Percentiles rank a stretch among this genome's conserved stretches.
These are phyloP conservation scores for Thryonomys swinderianus DNA, from an alignment of 2,113 vertebrate genomes.

Conservation along the genomic window DNA sequence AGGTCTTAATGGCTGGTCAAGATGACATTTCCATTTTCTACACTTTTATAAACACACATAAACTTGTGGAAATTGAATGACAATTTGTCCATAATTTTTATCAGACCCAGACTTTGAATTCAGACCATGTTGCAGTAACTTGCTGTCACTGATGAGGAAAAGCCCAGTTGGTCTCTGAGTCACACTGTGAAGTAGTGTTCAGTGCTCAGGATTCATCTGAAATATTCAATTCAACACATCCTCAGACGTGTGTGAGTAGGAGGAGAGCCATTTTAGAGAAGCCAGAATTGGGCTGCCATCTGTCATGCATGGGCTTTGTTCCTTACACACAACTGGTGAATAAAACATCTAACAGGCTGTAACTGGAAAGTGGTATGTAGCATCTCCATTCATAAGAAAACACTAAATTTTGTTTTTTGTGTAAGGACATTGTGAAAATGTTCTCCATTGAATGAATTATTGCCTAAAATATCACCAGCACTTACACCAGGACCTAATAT, in stretches of 20 bases:
- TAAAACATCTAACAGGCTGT: constrained; percentile 37
- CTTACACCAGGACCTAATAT: background rate
- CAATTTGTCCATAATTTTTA: constrained; percentile 42
- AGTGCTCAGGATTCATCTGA: constrained; percentile 73
- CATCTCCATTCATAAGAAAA: constrained; percentile 82
- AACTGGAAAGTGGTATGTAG: constrained; percentile 51
- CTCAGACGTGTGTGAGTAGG: constrained; percentile 79
- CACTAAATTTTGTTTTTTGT: background rate
- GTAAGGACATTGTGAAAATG: constrained; percentile 27
- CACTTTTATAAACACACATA: background rate
- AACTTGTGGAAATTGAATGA: constrained; percentile 29
- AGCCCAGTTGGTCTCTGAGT: constrained; percentile 80
- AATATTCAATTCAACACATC: constrained; percentile 72
- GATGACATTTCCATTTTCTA: constrained; percentile 14
- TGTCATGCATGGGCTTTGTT: constrained; percentile 74
- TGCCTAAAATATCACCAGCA: constrained; percentile 47
- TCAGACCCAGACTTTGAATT: constrained; percentile 79
- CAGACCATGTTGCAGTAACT: constrained; percentile 77
- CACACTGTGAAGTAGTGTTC: constrained; percentile 75
- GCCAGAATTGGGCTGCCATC: constrained; percentile 80
- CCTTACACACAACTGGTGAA: constrained; percentile 65
- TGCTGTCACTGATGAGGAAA: constrained; percentile 71
- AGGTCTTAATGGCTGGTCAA: background rate
- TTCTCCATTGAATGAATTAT: background rate
- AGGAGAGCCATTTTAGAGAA: constrained; percentile 77